A percentile compares a stretch with the other conserved stretches of the same genome.
Conservation (phyloP, 2,888 invertebrate species). For the Brenthis hecate region DNA sequence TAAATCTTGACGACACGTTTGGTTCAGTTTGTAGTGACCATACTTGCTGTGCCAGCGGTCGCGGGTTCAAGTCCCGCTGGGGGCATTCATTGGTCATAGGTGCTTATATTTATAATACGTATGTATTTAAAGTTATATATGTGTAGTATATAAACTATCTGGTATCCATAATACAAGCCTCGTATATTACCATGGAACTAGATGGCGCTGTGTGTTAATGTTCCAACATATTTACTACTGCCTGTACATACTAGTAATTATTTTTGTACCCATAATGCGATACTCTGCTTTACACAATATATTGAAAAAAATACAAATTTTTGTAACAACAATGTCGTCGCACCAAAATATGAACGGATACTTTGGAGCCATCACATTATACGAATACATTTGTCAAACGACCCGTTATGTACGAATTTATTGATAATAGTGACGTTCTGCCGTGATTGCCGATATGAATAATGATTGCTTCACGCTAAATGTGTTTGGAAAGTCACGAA, state of each 20-base stretch:
- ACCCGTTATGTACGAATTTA: conserved; percentile 20
- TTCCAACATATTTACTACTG: too few relatives aligned
- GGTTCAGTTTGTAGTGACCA: too few relatives aligned
- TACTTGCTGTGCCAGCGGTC: too few relatives aligned
- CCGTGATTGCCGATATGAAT: conserved; percentile 22
- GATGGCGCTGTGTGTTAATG: too few relatives aligned
- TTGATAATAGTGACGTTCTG: conserved; percentile 24
- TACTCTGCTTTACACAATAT: background rate
- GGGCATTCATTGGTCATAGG: too few relatives aligned
- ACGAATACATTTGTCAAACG: conserved; percentile 30
- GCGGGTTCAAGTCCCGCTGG: too few relatives aligned
- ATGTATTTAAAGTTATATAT: too few relatives aligned
- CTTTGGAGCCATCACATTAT: conserved; percentile 16
- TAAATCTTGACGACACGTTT: background rate
- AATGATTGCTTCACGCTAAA: conserved; percentile 18
- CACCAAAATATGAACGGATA: background rate
- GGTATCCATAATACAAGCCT: too few relatives aligned
- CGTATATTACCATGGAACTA: too few relatives aligned
- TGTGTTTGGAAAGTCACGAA: conserved; percentile 6
- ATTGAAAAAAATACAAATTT: background rate
- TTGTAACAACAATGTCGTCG: background rate
- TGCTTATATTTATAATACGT: too few relatives aligned
- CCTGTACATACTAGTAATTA: background rate
- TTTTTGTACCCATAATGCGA: background rate
- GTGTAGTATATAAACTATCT: too few relatives aligned